Base-by-base conservation (phyloP, 2,113 vertebrate species). In the Pavo muticus region DNA sequence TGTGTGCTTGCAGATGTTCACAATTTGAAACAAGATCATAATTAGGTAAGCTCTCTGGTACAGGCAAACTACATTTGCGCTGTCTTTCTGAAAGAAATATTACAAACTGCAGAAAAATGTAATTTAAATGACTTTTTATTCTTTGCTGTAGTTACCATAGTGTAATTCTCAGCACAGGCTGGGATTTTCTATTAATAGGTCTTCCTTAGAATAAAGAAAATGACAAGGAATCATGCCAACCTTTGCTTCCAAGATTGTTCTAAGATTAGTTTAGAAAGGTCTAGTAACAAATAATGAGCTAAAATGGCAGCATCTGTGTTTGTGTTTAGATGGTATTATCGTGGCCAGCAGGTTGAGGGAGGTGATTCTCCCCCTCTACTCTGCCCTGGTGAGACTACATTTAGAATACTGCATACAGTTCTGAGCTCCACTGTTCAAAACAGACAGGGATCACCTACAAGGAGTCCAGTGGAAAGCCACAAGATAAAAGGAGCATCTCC, bases 81-180 rank as follows among this genome's bases (percentile, higher is more conserved):
- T 80, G 76, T 42, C 68, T 72, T 63, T 82, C 83, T 92, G 91
- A 90, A 95, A 85, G 52, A 45, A 94, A 91, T 89, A 90, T 59
- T 37, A 77, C 10, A 23, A 65, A 70, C 35, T 75, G 19, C 60
- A 94, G 65, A 94, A 91, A 95, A 95, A 6, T 88, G 19, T 84
- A 84, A 89, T 95, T 91, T 87, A 78, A 93, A 86, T 69, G 21
- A 40, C 60, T 73, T 70, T 95, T 56, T 77, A 79, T 84, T 94
- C 76, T 91, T 84, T 94, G 77, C 76, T 68, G 25, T 92, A 91
- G 92, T 89, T 94, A 23, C 47, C 6, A 23, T 72, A 65, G 84
- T 92, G 88, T 91, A 91, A 93, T 97, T 96, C 32, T 78, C 71
- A 90, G 48, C 52, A 67, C 63, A 78, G 80, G 88, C 77, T 60